Evolutionary conservation across 2,888 invertebrate genomes (phyloP), one percentile per base, ranked within the genome.

Genomic region (Apamea epomidion): DNA sequence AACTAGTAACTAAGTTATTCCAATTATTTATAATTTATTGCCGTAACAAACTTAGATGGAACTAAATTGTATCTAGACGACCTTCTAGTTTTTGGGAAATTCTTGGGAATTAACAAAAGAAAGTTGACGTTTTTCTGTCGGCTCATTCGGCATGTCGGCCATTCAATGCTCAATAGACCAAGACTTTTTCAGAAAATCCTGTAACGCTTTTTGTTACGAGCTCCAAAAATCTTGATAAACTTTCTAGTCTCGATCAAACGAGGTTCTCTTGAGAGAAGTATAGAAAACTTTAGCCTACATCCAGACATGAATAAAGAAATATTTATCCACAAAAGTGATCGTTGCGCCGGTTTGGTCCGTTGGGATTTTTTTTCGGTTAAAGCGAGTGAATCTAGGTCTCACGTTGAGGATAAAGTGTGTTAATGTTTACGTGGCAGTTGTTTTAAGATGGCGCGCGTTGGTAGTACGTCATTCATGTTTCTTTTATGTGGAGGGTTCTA

Each of bases 371-470:
- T 80, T 86, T 77, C 72, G 72, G 85, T 85, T 87, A 77, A 60
- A 79, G 62, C 77, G 79, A 86, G 82, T 85, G 79, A 86, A 88
- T 87, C 86, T 83, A 87, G 86, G 86, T 83, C 87, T 86, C 80
- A 68, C 68, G 78, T 82, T 65, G 79, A 14, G 51, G 37, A 86
- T 82, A 82, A 87, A 82, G 76, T 78, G 78, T 87, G 85, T 76
- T 84, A 78, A 78, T 86, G 88, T 78, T 85, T 77, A 79, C 85
- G 79, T 84, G 73, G 78, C 64, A 62, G 76, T 82, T 76, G 77
- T 82, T 74, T 81, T 71, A 65, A 82, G 82, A 78, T 48, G 67
- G 81, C 29, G 76, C 70, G 18, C 76, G 62, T 37, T 67, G 54
- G 60, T n/a, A 68, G n/a, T 71, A 67, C 29, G 51, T 77, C 88